A percentile compares a stretch with the other conserved stretches of the same genome.
These are phyloP conservation scores for Trochalopteron elliotii DNA, from an alignment of 2,113 vertebrate species.

Conservation along the genomic window DNA sequence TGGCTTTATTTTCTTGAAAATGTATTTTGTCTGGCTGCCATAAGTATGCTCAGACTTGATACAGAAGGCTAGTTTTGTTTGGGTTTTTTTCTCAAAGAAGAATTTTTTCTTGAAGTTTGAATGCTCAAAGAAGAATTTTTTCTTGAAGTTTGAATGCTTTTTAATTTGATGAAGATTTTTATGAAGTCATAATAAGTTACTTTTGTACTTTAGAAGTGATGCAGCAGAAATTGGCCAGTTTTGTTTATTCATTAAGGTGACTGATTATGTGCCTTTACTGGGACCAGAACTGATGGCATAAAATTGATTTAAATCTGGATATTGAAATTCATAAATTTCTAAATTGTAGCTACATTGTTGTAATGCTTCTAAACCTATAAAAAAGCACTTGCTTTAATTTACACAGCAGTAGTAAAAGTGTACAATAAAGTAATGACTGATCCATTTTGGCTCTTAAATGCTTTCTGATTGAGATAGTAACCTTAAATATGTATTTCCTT, in stretches of 20 bases:
- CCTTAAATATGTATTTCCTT: not conserved
- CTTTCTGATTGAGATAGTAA: not conserved
- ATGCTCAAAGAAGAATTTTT: not conserved
- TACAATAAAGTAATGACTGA: not conserved
- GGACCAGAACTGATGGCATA: not conserved
- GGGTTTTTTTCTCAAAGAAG: not conserved
- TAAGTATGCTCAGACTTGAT: not conserved
- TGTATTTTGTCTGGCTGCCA: not conserved
- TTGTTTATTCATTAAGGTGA: not conserved
- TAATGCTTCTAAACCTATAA: not conserved
- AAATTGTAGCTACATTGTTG: not conserved
- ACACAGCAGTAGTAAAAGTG: not conserved
- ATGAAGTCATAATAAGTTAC: not conserved
- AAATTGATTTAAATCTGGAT: not conserved
- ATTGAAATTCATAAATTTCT: not conserved
- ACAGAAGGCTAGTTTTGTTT: not conserved
- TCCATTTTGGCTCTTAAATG: not conserved
- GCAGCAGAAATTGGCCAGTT: not conserved
- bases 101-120: not conserved
- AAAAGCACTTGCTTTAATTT: not conserved
- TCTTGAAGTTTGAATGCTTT: not conserved
- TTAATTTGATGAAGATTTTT: not conserved
- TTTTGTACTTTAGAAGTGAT: not conserved
- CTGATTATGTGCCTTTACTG: not conserved
- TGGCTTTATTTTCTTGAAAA: not conserved